A percentile compares a stretch with the other conserved stretches of the same genome.
Conservation (phyloP, 2,888 invertebrate genomes). For the Gisinianus flammeolus region DNA sequence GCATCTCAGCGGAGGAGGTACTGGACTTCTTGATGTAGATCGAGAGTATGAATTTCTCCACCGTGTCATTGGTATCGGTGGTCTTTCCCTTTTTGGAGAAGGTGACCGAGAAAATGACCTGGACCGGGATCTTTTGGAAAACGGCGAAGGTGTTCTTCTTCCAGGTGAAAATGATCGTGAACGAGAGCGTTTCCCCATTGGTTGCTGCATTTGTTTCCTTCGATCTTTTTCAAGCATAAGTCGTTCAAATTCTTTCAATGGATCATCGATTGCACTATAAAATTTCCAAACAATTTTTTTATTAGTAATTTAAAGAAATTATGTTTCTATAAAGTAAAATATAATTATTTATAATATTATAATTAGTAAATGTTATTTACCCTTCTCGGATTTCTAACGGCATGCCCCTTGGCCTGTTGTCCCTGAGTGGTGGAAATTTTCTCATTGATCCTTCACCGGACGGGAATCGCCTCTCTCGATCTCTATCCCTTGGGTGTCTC, state of each 20-base stretch:
- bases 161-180: constrained; percentile 61
- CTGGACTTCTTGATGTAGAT: constrained; percentile 63
- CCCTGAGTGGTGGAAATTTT: neutral
- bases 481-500: neutral
- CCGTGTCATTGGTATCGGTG: constrained; percentile 38
- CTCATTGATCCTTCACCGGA: neutral
- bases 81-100: constrained; percentile 56
- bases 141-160: constrained; percentile 57
- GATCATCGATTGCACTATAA: constrained; percentile 79
- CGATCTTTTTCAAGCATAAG: constrained; percentile 78
- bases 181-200: constrained; percentile 64
- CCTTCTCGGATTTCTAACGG: neutral
- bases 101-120: constrained; percentile 59
- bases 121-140: constrained; percentile 59
- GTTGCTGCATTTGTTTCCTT: constrained; percentile 63
- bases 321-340: no score
- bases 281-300: no score
- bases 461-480: neutral
- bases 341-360: no score
- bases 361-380: neutral
- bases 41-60: constrained; percentile 59
- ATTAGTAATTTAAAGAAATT: no score
- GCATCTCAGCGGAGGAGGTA: neutral
- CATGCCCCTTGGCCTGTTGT: neutral
- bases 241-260: constrained; percentile 83